Evolutionary conservation across 2,797 vertebrate species (phyloP), one percentile per base, ranked within the genome.

Genomic region (Anguilla marmorata): DNA sequence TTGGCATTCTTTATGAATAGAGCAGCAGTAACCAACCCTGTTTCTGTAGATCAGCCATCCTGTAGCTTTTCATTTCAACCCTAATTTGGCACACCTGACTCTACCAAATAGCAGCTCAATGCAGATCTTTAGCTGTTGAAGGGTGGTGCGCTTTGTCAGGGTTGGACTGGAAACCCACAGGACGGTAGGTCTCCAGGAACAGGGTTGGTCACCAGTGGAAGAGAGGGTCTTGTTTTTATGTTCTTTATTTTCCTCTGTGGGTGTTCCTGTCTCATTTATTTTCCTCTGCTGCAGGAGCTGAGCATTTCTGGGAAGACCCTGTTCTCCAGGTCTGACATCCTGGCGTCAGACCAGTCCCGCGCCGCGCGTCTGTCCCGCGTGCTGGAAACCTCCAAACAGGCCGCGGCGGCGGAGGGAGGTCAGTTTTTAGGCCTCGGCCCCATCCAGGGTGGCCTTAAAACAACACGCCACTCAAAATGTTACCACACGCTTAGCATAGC

Each of bases 291-390:
- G 52, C 94, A 99, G 98, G 93, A 94, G 85, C 0, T 1, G 14
- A 87, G 92, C 82, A 90, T 63, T 85, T 86, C 24, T 0, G 91
- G 93, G 82, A 96, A 94, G 90, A 96, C 93, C 74, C 91, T 94
- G 86, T 96, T 96, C 91, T 96, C 97, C 14, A 94, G 91, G 90
- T 97, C 97, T 0, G 95, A 96, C 2, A 97, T 97, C 48, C 92
- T 96, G 5, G 93, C 96, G 83, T 95, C 95, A 0, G 95, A 96
- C 24, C 95, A 95, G 0, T 88, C 93, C 86, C 91, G 90, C 41
- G 93, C 96, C 50, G 93, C 95, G 9, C 95, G 93, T 89, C 91
- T 94, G 56, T 94, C 96, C 27, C 94, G 82, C 1, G 90, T 93
- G 0, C 92, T 96, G 5, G 95, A 96, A 89, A 93, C 94, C 12